These are phyloP conservation scores for Cuculus canorus DNA, from an alignment of 2,797 vertebrate species.

Conservation along the genomic window DNA sequence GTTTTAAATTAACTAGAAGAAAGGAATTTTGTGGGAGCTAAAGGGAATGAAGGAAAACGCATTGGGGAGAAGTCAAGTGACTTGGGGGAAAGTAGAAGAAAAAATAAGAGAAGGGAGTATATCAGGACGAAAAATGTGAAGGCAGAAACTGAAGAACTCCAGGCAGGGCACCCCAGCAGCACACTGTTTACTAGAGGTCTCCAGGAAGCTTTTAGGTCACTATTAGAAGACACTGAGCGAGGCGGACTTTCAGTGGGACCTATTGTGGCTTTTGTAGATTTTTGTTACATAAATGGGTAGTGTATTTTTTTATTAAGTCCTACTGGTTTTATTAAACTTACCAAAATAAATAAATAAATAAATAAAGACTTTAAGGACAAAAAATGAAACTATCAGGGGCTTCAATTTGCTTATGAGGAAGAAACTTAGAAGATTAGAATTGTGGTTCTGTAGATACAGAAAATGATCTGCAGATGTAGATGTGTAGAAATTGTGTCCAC, in stretches of 20 bases:
- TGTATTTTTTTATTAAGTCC: background rate
- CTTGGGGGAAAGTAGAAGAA: background rate
- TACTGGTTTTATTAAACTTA: background rate
- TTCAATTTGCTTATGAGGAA: background rate
- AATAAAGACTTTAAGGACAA: background rate
- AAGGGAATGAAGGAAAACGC: background rate
- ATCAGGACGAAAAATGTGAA: background rate
- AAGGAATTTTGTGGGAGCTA: background rate
- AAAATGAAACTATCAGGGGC: background rate
- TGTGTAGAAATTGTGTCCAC: background rate
- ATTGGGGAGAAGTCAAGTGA: background rate
- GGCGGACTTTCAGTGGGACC: background rate
- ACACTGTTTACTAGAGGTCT: background rate
- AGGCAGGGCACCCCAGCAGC: background rate
- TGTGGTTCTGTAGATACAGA: background rate
- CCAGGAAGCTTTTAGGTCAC: background rate
- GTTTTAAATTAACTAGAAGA: background rate
- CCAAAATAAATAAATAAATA: background rate
- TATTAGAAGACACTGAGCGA: background rate
- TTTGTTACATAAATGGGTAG: background rate
- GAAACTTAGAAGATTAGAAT: background rate
- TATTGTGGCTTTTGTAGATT: background rate
- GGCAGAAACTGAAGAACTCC: background rate
- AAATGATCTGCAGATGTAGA: background rate
- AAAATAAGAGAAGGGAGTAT: background rate